Evolutionary conservation across 2,888 invertebrate genomes (phyloP).

Genomic region (Laspeyria flexula): DNA sequence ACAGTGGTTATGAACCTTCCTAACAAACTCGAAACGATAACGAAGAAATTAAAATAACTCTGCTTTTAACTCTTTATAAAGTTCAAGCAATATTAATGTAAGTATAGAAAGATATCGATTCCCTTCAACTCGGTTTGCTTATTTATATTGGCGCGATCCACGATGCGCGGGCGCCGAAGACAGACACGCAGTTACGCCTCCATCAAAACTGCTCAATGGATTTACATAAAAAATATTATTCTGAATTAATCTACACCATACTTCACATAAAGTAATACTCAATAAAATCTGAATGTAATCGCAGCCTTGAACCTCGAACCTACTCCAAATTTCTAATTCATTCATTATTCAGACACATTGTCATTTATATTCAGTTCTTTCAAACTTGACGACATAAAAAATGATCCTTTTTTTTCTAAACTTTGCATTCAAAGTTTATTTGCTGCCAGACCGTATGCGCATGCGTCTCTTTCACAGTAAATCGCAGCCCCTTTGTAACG

Average conservation of each 20-base stretch:
- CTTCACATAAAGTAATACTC: constrained; percentile 11
- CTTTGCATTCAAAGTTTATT: constrained; percentile 27
- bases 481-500: constrained; percentile 69
- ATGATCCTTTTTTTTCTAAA: constrained; percentile 7
- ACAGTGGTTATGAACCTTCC: no score
- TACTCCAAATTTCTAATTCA: background rate
- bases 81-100: constrained; percentile 8
- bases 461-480: constrained; percentile 58
- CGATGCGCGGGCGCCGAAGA: constrained; percentile 77
- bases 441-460: constrained; percentile 38
- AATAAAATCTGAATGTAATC: no score
- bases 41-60: background rate
- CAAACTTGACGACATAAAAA: constrained; percentile 16
- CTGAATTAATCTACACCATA: constrained; percentile 31
- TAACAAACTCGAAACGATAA: background rate
- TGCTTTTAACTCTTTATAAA: background rate
- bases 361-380: constrained; percentile 24
- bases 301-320: constrained; percentile 1
- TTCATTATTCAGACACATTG: constrained; percentile 1
- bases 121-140: constrained; percentile 60
- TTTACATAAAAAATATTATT: constrained; percentile 60
- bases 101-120: constrained; percentile 42
- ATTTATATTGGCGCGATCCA: constrained; percentile 78
- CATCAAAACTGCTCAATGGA: constrained; percentile 65
- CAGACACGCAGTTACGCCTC: constrained; percentile 73